Base-by-base conservation (phyloP, 2,113 vertebrate species). In the Plotosus lineatus region DNA sequence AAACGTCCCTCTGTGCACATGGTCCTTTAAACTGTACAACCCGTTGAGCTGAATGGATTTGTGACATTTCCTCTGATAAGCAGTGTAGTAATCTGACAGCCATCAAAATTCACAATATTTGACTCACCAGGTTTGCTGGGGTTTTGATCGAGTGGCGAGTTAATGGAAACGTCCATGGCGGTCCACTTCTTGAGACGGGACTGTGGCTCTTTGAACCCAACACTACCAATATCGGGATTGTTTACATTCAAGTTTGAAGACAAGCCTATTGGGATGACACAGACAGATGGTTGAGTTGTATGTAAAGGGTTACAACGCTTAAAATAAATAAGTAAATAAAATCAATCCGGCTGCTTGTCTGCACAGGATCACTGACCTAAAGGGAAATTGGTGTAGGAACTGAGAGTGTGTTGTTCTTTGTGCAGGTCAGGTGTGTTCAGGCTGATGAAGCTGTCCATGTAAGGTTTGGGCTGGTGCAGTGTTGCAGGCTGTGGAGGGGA, bases 181-280 rank as follows among this genome's bases (percentile, higher is more conserved):
- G 96, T 99, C 94, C 98, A 97, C 90, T 98, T 98, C 93, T 97
- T 97, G 90, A 99, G 87, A 86, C 96, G 94, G 90, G 97, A 99
- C 85, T 99, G 97, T 75, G 97, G 96, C 92, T 99, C 97, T 94
- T 98, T 98, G 87, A 90, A 92, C 83, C 88, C 89, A 93, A 97
- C 92, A 94, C 94, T 94, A 89, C 93, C 94, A 92, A 98, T 92
- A 87, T 99, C 97, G 93, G 97, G 82, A 75, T 79, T 91, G 93
- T 95, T 94, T 96, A 98, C 97, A 98, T 98, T 98, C 96, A 97
- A 94, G 94, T 96, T 98, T 93, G 97, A 94, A 90, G 96, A 97
- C 94, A 98, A 94, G 95, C 96, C 98, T 98, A 51, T 61, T 84
- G 85, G 79, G 74, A 73, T 3, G 53, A 36, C 40, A 58, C 50